Percentiles rank a stretch among this genome's conserved stretches.
phyloP scores from a whole-genome alignment of 1,140 invertebrate species.

The Rhysida immarginata region DNA sequence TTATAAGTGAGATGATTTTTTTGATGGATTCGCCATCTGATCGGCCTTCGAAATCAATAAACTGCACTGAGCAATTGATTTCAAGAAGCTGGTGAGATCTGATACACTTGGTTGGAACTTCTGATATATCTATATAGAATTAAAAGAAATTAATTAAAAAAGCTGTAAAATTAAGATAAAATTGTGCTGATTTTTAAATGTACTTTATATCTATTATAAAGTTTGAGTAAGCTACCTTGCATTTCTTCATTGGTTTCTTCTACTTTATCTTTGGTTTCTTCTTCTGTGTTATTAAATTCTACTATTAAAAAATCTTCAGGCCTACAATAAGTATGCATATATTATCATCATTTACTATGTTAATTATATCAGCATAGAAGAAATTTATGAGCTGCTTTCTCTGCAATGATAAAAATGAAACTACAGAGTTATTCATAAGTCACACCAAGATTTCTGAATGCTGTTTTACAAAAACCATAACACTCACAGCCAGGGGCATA shows the following conservation, averaged over 20 bases:
- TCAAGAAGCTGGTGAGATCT: slow-evolving; percentile 53
- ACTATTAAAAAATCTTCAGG: slow-evolving; percentile 75
- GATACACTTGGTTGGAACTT: slow-evolving; percentile 81
- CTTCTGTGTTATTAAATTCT: slow-evolving; percentile 43
- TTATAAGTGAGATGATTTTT: slow-evolving; percentile 58
- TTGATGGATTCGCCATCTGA: slow-evolving; percentile 94
- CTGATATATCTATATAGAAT: slow-evolving; percentile 38
- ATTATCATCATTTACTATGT: no score
- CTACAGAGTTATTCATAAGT: background rate
- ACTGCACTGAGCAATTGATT: slow-evolving; percentile 73
- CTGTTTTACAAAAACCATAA: no score
- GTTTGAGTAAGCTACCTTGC: slow-evolving; percentile 19
- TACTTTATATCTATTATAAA: no score
- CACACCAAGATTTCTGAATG: background rate
- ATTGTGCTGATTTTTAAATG: no score
- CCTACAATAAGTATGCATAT: no score
- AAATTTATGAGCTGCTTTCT: background rate
- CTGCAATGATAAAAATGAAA: background rate
- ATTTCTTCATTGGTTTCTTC: slow-evolving; percentile 42
- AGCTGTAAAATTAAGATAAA: no score
- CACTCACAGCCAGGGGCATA: no score
- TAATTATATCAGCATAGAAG: no score
- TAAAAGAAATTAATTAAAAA: no score
- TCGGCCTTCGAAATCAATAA: slow-evolving; percentile 95
- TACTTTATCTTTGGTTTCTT: slow-evolving; percentile 58